phyloP scores from a whole-genome alignment of 2,888 invertebrate species.

The Melipona beecheii region DNA sequence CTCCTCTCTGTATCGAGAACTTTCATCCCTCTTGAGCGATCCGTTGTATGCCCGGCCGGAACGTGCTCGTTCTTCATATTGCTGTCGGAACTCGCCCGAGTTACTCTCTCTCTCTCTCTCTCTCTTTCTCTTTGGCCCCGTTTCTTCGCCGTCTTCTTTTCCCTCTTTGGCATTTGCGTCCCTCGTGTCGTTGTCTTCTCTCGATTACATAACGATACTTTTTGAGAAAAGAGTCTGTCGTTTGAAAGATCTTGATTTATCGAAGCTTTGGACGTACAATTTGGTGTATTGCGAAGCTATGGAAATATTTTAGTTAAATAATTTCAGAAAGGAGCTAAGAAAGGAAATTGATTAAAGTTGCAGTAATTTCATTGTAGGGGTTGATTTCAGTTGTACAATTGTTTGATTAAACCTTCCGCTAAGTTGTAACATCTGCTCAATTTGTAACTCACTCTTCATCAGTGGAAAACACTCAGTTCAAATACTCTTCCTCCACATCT shows the following conservation, averaged over 20 bases:
- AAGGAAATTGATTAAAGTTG: too few relatives aligned
- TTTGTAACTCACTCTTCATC: too few relatives aligned
- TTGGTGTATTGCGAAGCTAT: too few relatives aligned
- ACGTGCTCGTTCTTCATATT: conserved; percentile 50
- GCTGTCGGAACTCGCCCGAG: conserved; percentile 10
- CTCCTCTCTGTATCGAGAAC: conserved; percentile 59
- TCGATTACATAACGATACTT: not conserved
- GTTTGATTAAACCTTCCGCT: too few relatives aligned
- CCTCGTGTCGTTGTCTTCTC: not conserved
- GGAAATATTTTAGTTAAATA: too few relatives aligned
- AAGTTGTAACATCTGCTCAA: too few relatives aligned
- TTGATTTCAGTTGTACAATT: too few relatives aligned
- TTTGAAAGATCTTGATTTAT: not conserved
- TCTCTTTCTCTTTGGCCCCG: conserved; percentile 29
- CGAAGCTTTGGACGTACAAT: too few relatives aligned
- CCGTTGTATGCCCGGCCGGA: conserved; percentile 40
- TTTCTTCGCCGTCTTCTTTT: conserved; percentile 14
- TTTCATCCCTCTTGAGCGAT: conserved; percentile 61
- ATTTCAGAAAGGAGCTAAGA: too few relatives aligned
- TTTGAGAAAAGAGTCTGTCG: not conserved
- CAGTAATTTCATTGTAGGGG: too few relatives aligned
- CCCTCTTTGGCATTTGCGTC: conserved; percentile 1
- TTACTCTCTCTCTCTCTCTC: not conserved
- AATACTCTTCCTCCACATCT: too few relatives aligned
- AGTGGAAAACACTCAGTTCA: too few relatives aligned